Evolutionary conservation across 2,888 invertebrate species (phyloP), one percentile per base, ranked within the genome.

Genomic region (Eurois occulta): DNA sequence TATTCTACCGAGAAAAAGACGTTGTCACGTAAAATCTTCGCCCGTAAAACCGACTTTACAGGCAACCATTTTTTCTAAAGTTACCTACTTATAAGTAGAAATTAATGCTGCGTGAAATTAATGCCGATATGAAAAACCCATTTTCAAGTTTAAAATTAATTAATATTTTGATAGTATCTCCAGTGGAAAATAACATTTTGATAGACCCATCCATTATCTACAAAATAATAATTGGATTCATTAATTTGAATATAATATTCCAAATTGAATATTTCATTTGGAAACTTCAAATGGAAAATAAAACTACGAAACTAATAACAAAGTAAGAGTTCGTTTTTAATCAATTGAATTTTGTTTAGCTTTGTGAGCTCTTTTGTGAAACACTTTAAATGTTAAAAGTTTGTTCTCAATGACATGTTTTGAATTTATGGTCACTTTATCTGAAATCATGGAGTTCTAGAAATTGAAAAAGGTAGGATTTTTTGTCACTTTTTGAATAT

Each of bases 271-370:
- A 69, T 77, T 70, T 71, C 41, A 82, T 73, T 66, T 46, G 41
- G n/a, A 75, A 67, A 78, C 28, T 83, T 69, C 67, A 21, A 70
- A 74, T 79, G 28, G 60, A 76, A 79, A 85, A 78, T 71, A 46
- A 67, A 75, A 41, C 67, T 60, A 69, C 60, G 35, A 72, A 77
- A 72, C 58, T 67, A 68, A 74, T 77, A 66, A 84, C 78, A 84
- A 86, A 89, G 80, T 81, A 80, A 85, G 86, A 85, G 86, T 89
- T 86, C 81, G 86, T 87, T 89, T 87, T 83, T 83, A 84, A 81
- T 66, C 72, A 86, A 85, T 88, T 86, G 80, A 87, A 89, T 83
- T 87, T 75, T 60, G 80, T 78, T 82, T 90, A 87, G 64, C 28
- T 41, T 75, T 77, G 13, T 5, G 38, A 66, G 71, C 46, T 60